Conservation (phyloP, 1,140 invertebrate species). For the Penaeus indicus region DNA sequence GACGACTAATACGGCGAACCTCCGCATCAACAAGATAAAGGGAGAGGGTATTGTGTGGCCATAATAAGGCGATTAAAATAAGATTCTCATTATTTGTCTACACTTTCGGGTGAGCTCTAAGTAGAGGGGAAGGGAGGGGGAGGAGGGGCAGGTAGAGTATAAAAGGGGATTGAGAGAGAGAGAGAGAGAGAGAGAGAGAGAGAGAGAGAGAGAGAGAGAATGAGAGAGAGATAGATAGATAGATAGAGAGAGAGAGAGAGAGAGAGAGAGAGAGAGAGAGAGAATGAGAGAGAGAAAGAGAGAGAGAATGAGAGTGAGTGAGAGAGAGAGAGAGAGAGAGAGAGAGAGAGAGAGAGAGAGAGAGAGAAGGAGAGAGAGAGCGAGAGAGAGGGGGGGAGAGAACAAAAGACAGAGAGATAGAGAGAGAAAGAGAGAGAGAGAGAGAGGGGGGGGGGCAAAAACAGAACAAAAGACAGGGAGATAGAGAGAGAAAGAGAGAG, state of each 20-base stretch:
- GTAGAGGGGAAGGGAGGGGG: no score
- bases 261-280: slow-evolving; percentile 7
- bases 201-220: not conserved
- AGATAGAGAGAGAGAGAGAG: not conserved
- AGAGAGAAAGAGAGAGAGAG: not conserved
- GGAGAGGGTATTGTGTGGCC: no score
- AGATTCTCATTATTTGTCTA: no score
- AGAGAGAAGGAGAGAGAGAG: not conserved
- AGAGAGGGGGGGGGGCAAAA: not conserved
- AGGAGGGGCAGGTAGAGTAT: not conserved
- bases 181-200: not conserved
- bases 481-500: not conserved
- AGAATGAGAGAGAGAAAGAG: not conserved
- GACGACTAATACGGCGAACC: no score
- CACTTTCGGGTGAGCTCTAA: no score
- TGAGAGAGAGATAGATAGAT: not conserved
- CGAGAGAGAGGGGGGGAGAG: not conserved
- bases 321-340: slow-evolving; percentile 3
- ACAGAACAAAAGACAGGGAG: not conserved
- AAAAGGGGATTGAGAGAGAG: not conserved
- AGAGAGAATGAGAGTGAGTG: not conserved
- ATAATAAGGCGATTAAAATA: no score
- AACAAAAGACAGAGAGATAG: not conserved
- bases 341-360: not conserved
- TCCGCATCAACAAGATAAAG: no score